Conservation (phyloP, 2,888 invertebrate genomes). For the Pedicia rivosa region DNA sequence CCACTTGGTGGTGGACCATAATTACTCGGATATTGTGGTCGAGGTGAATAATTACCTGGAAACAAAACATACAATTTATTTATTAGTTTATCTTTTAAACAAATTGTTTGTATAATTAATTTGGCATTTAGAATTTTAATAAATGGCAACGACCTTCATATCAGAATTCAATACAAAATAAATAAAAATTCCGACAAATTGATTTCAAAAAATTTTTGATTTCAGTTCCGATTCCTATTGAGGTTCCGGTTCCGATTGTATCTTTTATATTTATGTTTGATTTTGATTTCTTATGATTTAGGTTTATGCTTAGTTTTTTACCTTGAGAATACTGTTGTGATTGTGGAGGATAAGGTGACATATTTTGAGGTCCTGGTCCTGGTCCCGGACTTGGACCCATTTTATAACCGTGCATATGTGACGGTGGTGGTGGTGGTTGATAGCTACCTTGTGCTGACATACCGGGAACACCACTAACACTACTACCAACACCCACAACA, state of each 20-base stretch:
- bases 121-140: background rate
- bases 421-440: constrained; percentile 18
- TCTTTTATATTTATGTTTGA: too few species aligned
- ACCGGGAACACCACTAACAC: constrained; percentile 8
- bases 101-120: too few species aligned
- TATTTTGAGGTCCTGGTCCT: constrained; percentile 36
- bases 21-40: constrained; percentile 38
- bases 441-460: constrained; percentile 13
- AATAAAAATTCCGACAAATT: too few species aligned
- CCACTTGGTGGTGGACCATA: constrained; percentile 38
- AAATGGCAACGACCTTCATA: too few species aligned
- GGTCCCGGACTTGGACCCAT: constrained; percentile 39
- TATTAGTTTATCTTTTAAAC: too few species aligned
- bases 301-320: too few species aligned
- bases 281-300: too few species aligned
- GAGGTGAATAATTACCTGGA: constrained; percentile 28
- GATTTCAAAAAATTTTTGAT: too few species aligned
- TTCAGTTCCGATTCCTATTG: too few species aligned
- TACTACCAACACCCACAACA: constrained; percentile 24
- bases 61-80: constrained; percentile 8
- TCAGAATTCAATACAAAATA: too few species aligned
- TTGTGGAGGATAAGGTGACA: constrained; percentile 38
- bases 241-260: too few species aligned
- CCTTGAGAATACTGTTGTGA: constrained; percentile 39
- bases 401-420: constrained; percentile 40